A percentile compares a stretch with the other conserved stretches of the same genome.
These are phyloP conservation scores for Achlya flavicornis DNA, from an alignment of 2,888 invertebrate genomes.

Conservation along the genomic window DNA sequence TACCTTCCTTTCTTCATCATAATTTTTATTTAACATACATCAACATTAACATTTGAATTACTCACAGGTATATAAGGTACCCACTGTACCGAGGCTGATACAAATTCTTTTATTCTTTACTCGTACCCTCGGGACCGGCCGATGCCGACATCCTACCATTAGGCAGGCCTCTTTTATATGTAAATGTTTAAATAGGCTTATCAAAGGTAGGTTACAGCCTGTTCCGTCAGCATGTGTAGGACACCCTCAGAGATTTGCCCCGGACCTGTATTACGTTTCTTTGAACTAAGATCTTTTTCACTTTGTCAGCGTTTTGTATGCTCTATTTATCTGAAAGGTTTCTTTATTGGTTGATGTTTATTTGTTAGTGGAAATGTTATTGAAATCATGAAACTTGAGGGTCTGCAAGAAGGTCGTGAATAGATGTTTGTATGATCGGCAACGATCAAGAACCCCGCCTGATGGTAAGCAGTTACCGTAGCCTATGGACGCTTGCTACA, in stretches of 20 bases:
- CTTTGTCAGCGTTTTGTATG: conserved; percentile 1
- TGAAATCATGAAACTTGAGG: too few species aligned
- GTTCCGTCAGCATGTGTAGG: conserved; percentile 18
- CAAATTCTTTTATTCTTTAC: conserved; percentile 26
- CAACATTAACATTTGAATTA: neutral
- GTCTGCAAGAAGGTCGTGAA: too few species aligned
- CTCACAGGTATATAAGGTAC: neutral
- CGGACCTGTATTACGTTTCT: neutral
- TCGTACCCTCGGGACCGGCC: conserved; percentile 21
- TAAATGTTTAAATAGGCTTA: conserved; percentile 31
- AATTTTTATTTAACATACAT: too few species aligned
- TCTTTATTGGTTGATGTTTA: neutral
- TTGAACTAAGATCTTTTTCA: conserved; percentile 1
- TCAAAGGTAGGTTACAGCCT: conserved; percentile 4
- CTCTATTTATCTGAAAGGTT: neutral
- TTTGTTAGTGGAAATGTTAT: neutral
- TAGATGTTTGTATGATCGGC: too few species aligned
- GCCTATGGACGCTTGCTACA: too few species aligned
- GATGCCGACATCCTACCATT: conserved; percentile 14
- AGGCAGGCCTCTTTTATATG: conserved; percentile 25
- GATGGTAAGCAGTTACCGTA: too few species aligned
- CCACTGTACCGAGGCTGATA: conserved; percentile 16
- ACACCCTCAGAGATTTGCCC: conserved; percentile 19
- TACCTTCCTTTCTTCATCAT: too few species aligned
- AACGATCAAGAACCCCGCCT: too few species aligned